Percentiles rank a stretch among this genome's conserved stretches.
Conservation (phyloP, 2,888 invertebrate genomes). For the Nomada ferruginata region DNA sequence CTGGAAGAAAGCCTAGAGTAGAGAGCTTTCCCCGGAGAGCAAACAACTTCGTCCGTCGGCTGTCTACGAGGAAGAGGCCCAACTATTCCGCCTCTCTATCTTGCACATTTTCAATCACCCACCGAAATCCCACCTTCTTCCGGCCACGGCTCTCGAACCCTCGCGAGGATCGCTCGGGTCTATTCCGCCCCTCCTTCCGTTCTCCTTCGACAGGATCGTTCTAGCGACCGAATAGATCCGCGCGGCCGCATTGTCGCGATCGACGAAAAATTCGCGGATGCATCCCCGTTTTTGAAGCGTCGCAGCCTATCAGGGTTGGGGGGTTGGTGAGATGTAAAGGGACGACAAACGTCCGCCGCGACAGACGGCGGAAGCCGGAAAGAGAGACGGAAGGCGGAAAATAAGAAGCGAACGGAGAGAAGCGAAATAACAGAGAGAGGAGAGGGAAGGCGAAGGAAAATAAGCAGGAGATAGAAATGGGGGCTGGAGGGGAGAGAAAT, state of each 20-base stretch:
- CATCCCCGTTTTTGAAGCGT: slow-evolving; percentile 6
- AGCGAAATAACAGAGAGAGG: slow-evolving; percentile 3
- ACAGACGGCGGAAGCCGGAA: slow-evolving; percentile 32
- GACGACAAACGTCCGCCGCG: slow-evolving; percentile 17
- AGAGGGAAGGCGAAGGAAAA: slow-evolving; percentile 13
- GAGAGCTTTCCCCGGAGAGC: slow-evolving; percentile 45
- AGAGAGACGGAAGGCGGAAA: slow-evolving; percentile 36
- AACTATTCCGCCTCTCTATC: not conserved
- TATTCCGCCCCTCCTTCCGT: slow-evolving; percentile 23
- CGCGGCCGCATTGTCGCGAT: not conserved
- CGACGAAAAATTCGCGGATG: slow-evolving; percentile 22
- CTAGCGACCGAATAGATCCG: not conserved
- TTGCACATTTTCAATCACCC: slow-evolving; percentile 53
- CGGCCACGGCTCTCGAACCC: slow-evolving; percentile 23
- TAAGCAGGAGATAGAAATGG: not conserved
- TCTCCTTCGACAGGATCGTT: slow-evolving; percentile 30
- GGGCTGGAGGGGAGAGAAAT: slow-evolving; percentile 59
- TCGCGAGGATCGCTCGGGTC: slow-evolving; percentile 27
- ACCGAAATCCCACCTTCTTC: slow-evolving; percentile 48
- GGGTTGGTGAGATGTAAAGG: not conserved
- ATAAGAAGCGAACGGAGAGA: slow-evolving; percentile 14
- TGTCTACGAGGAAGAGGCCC: slow-evolving; percentile 7
- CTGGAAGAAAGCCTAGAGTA: slow-evolving; percentile 49
- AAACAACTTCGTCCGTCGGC: slow-evolving; percentile 44
- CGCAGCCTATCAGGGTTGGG: slow-evolving; percentile 14